A percentile compares a stretch with the other conserved stretches of the same genome.
Conservation (phyloP, 2,113 vertebrate species). For the Porphyrio hochstetteri region DNA sequence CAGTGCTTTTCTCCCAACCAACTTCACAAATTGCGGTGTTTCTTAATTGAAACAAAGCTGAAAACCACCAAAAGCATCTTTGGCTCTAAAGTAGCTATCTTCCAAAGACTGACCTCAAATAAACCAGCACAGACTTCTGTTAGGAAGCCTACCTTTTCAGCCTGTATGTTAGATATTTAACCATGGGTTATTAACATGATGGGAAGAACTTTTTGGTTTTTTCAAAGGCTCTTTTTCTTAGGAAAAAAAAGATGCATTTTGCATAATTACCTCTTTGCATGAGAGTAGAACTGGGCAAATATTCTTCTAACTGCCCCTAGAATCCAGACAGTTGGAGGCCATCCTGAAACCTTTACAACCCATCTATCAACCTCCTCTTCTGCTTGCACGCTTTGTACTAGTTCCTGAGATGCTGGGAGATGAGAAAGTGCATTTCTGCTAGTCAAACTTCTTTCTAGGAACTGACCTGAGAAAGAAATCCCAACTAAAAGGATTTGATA, state of each 20-base stretch:
- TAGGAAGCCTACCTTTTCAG: neutral
- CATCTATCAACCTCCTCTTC: neutral
- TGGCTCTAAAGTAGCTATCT: neutral
- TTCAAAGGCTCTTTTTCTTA: neutral
- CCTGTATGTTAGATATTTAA: neutral
- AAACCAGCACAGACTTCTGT: neutral
- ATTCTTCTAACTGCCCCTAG: neutral
- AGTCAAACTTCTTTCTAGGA: neutral
- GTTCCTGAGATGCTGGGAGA: neutral
- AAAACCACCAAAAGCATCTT: constrained; percentile 26
- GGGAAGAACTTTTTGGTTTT: neutral
- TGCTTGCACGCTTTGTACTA: neutral
- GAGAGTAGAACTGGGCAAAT: neutral
- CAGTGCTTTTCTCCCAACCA: constrained; percentile 1
- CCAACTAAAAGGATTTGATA: constrained; percentile 26
- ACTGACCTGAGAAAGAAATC: constrained; percentile 16
- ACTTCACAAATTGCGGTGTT: neutral
- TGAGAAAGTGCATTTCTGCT: neutral
- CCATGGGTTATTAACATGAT: fast-evolving
- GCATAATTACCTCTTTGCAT: neutral
- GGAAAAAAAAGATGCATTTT: neutral
- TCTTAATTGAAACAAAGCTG: constrained; percentile 49
- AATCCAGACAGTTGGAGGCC: neutral
- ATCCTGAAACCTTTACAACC: neutral
- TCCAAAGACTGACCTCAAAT: constrained; percentile 13